Evolutionary conservation across 2,888 invertebrate genomes (phyloP).

Genomic region (Polymixis lichenea): DNA sequence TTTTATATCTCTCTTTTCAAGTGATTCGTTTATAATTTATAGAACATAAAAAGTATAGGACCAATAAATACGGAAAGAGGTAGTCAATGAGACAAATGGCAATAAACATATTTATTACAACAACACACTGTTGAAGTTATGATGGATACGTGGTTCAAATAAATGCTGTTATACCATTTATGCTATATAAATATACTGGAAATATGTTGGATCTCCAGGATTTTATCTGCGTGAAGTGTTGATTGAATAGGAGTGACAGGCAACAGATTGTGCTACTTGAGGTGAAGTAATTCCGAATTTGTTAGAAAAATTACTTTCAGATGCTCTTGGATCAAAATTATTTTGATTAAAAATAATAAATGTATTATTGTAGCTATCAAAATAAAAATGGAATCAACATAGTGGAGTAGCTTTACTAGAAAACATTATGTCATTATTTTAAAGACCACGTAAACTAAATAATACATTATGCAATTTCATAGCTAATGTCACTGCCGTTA

Average conservation of each 20-base stretch:
- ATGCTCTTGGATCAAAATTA: not conserved
- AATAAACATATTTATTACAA: conserved; percentile 73
- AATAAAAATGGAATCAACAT: not conserved
- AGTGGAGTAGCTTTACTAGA: not conserved
- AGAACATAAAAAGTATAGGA: conserved; percentile 63
- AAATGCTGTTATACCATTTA: conserved; percentile 32
- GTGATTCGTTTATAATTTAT: conserved; percentile 62
- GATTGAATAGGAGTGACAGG: not conserved
- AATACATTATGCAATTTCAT: not conserved
- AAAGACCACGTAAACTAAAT: not conserved
- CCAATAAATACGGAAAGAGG: conserved; percentile 66
- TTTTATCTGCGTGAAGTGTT: not conserved
- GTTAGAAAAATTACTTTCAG: not conserved
- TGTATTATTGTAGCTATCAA: not conserved
- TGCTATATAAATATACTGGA: conserved; percentile 24
- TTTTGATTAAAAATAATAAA: not conserved
- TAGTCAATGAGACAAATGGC: conserved; percentile 70
- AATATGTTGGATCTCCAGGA: conserved; percentile 6
- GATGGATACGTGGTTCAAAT: conserved; percentile 32
- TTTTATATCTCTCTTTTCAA: conserved; percentile 53
- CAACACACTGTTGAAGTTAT: conserved; percentile 60
- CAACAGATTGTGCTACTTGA: conserved; percentile 1
- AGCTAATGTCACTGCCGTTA: not conserved
- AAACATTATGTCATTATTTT: not conserved
- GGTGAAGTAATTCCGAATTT: not conserved